phyloP scores from a whole-genome alignment of 2,888 invertebrate genomes.

The Luperina nickerlii region DNA sequence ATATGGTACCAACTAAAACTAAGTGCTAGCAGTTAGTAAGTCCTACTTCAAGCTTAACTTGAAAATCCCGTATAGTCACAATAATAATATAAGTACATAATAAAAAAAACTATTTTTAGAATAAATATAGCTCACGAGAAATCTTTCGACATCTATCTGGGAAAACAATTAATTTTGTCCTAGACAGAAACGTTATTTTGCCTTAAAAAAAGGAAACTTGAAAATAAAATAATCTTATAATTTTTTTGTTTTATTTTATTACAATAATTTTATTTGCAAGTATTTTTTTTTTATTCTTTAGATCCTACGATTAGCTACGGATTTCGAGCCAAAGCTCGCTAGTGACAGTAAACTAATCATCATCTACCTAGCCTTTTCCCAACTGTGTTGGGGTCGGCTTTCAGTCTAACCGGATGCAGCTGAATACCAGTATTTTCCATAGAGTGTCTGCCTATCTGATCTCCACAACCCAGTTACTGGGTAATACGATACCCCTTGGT shows the following conservation, averaged over 20 bases:
- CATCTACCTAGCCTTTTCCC: no score
- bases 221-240: neutral
- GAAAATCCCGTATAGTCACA: neutral
- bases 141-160: neutral
- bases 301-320: neutral
- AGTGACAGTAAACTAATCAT: neutral
- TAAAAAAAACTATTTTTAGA: neutral
- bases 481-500: no score
- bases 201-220: neutral
- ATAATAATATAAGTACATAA: neutral
- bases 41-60: neutral
- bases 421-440: no score
- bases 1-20: neutral
- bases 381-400: no score
- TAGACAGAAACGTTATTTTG: neutral
- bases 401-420: no score
- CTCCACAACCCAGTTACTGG: no score
- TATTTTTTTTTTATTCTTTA: neutral
- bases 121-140: neutral
- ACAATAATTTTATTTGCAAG: no score
- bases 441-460: no score
- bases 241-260: neutral
- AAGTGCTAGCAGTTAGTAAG: neutral
- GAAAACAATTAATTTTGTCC: neutral
- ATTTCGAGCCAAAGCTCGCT: neutral